phyloP scores from a whole-genome alignment of 2,797 vertebrate species.

The Picus viridis region DNA sequence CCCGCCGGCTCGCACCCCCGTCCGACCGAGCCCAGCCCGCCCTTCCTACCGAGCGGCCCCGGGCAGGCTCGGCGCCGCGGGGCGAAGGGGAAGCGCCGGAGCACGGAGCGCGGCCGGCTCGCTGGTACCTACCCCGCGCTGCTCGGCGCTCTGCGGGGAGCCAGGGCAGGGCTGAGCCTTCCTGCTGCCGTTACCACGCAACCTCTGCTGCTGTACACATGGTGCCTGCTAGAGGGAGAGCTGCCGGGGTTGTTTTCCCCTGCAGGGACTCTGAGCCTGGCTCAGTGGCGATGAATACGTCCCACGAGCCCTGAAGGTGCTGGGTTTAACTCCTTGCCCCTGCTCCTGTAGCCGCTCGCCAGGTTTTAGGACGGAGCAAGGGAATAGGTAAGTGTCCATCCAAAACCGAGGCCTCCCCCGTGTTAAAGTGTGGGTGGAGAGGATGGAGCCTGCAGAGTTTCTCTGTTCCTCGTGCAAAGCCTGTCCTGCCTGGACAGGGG shows the following conservation, averaged over 20 bases:
- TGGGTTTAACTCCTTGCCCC: background rate
- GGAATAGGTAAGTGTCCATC: background rate
- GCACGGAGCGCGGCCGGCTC: background rate
- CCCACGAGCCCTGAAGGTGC: background rate
- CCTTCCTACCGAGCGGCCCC: background rate
- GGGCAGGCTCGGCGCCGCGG: rapidly evolving
- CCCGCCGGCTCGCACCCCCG: background rate
- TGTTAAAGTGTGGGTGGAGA: background rate
- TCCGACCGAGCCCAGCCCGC: background rate
- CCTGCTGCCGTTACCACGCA: slow-evolving; percentile 43
- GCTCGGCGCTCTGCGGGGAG: background rate
- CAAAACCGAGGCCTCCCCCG: background rate
- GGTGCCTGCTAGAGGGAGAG: slow-evolving; percentile 37
- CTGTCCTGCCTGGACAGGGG: background rate
- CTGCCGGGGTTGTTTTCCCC: background rate
- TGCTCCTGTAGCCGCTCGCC: background rate
- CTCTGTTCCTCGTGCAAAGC: background rate
- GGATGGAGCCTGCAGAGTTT: background rate
- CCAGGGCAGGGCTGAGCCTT: slow-evolving; percentile 28
- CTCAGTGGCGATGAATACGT: background rate
- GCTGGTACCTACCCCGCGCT: background rate
- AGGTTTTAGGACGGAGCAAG: background rate
- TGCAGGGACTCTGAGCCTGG: background rate
- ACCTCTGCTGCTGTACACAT: slow-evolving; percentile 28
- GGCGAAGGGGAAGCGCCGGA: background rate